Base-by-base conservation (phyloP, 2,113 vertebrate genomes). In the Arenaria interpres region DNA sequence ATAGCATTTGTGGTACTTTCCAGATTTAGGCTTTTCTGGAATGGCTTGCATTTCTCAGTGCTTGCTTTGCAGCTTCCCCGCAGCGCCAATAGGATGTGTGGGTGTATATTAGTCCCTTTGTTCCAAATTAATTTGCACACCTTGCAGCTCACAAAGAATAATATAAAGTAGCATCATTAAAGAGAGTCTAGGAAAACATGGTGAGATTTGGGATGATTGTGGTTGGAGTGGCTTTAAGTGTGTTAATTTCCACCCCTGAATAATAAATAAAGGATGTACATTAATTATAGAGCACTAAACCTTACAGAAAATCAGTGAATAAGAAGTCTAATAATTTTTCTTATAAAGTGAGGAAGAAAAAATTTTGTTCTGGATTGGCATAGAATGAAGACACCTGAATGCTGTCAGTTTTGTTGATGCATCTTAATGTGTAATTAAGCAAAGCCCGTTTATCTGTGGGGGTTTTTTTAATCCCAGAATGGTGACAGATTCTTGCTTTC, bases 61-160 rank as follows among this genome's bases (percentile, higher is more conserved):
- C 95, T 95, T 93, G 88, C 92, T 97, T 94, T 93, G 88, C 95
- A 92, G 90, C 96, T 92, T 94, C 66, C 53, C 66, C 62, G 78
- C 87, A 64, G 91, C 6, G 5, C 78, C 64, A 60, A 2, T 85
- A 71, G 66, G 53, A 72, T 72, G 72, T 2, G 35, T 64, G 81
- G 62, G 84, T 64, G 45, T 18, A 12, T 78, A 1, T 72, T 75
- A 72, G 68, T 72, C 76, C 48, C 30, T 74, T 48, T 75, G 73
- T 89, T 94, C 68, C 80, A 90, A 81, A 84, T 88, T 90, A 87
- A 90, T 90, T 79, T 87, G 79, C 68, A 68, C 90, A 87, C 64
- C 63, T 90, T 93, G 83, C 85, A 80, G 83, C 88, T 96, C 2
- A 20, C 9, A 5, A 77, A 85, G 45, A 84, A 56, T 74, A 60